A percentile compares a stretch with the other conserved stretches of the same genome.
Conservation (phyloP, 2,888 invertebrate species). For the Bibio marci region DNA sequence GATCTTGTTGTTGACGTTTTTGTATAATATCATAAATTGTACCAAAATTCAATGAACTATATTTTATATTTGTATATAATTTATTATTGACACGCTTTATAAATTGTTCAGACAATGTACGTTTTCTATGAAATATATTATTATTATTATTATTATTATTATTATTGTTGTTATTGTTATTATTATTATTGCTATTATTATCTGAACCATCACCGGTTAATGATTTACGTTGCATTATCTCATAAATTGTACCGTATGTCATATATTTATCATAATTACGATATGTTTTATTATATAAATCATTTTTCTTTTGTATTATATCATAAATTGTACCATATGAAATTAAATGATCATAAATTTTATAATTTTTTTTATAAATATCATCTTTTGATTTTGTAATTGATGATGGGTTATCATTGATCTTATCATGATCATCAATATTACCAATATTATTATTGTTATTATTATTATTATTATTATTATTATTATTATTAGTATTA, state of each 20-base stretch:
- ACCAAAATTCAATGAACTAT: constrained; percentile 15
- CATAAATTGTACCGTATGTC: constrained; percentile 31
- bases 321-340: constrained; percentile 29
- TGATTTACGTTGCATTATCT: constrained; percentile 27
- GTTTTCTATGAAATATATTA: constrained; percentile 24
- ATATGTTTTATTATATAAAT: constrained; percentile 23
- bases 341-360: constrained; percentile 28
- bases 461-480: too few species aligned
- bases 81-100: constrained; percentile 4
- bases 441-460: background rate
- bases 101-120: constrained; percentile 23
- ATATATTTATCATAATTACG: constrained; percentile 30
- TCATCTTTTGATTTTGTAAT: constrained; percentile 3
- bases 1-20: constrained; percentile 3
- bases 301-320: constrained; percentile 28
- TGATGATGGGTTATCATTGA: background rate
- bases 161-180: constrained; percentile 11
- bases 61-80: constrained; percentile 3
- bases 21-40: constrained; percentile 29
- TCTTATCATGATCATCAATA: background rate
- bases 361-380: constrained; percentile 24
- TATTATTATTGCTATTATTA: too few species aligned
- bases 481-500: background rate
- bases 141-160: constrained; percentile 10
- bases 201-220: background rate